These are phyloP conservation scores for Oreochromis grahami DNA, from an alignment of 2,797 vertebrate genomes.

Conservation along the genomic window DNA sequence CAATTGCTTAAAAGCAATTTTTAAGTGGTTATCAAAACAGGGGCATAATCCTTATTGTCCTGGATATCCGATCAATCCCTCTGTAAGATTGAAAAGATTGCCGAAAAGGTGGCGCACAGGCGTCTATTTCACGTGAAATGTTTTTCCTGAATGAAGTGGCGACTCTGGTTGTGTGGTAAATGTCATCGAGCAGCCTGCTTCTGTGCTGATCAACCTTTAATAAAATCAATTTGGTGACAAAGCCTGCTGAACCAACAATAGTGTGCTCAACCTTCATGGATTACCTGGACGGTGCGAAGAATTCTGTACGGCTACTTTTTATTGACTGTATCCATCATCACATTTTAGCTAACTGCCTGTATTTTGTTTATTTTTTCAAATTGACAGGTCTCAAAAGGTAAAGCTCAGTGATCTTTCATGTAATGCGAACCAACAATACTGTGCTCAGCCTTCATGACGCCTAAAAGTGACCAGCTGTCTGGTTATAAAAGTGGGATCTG, in stretches of 20 bases:
- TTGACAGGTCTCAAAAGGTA: neutral
- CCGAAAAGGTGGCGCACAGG: neutral
- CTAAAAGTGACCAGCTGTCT: neutral
- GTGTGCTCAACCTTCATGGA: neutral
- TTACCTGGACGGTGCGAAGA: neutral
- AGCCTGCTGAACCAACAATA: neutral
- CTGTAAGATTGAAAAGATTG: slow-evolving; percentile 8
- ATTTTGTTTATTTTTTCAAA: neutral
- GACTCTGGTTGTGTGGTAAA: slow-evolving; percentile 12
- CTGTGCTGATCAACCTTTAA: neutral
- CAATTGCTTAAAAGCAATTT: neutral
- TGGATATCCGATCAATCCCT: neutral
- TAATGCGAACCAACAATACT: neutral
- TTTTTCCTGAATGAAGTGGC: slow-evolving; percentile 10
- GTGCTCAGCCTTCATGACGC: neutral
- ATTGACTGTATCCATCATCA: neutral
- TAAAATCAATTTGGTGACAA: neutral
- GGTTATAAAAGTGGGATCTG: neutral
- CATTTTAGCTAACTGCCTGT: neutral
- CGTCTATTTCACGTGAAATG: neutral
- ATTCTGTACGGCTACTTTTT: neutral
- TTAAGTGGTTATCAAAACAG: neutral
- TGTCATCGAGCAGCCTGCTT: neutral
- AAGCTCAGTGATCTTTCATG: neutral
- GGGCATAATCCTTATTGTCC: slow-evolving; percentile 18